Percentiles rank a stretch among this genome's conserved stretches.
phyloP scores from a whole-genome alignment of 2,888 invertebrate genomes.

The Graphium colonna region DNA sequence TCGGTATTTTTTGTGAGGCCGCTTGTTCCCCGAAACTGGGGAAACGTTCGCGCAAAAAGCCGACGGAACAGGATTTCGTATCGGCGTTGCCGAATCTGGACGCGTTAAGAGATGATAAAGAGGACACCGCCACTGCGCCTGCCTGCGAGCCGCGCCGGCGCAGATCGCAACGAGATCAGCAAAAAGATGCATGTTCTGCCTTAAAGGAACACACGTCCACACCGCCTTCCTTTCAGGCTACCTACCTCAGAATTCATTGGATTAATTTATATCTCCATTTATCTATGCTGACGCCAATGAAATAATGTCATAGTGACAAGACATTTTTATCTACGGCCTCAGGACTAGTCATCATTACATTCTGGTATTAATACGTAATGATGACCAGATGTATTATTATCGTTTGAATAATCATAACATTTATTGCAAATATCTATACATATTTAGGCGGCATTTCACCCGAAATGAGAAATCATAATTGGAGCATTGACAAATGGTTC shows the following conservation, averaged over 20 bases:
- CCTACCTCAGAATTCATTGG: slow-evolving; percentile 23
- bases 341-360: too few species aligned
- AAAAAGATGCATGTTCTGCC: slow-evolving; percentile 38
- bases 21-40: slow-evolving; percentile 70
- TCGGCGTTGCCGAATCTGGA: slow-evolving; percentile 76
- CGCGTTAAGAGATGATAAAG: slow-evolving; percentile 77
- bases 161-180: slow-evolving; percentile 43
- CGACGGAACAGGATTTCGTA: slow-evolving; percentile 74
- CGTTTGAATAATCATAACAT: too few species aligned
- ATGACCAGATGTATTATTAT: too few species aligned
- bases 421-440: too few species aligned
- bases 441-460: too few species aligned
- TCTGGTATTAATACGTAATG: too few species aligned
- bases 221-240: slow-evolving; percentile 26
- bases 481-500: too few species aligned
- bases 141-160: slow-evolving; percentile 45
- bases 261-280: slow-evolving; percentile 32
- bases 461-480: not conserved
- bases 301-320: slow-evolving; percentile 36
- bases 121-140: slow-evolving; percentile 57
- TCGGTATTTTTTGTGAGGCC: slow-evolving; percentile 56
- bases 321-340: slow-evolving; percentile 33
- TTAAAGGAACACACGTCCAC: slow-evolving; percentile 41
- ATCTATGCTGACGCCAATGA: slow-evolving; percentile 30
- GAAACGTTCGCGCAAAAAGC: slow-evolving; percentile 73